Percentiles rank a stretch among this genome's conserved stretches.
phyloP scores from a whole-genome alignment of 2,797 vertebrate genomes.

The Acrossocheilus wenchowensis region DNA sequence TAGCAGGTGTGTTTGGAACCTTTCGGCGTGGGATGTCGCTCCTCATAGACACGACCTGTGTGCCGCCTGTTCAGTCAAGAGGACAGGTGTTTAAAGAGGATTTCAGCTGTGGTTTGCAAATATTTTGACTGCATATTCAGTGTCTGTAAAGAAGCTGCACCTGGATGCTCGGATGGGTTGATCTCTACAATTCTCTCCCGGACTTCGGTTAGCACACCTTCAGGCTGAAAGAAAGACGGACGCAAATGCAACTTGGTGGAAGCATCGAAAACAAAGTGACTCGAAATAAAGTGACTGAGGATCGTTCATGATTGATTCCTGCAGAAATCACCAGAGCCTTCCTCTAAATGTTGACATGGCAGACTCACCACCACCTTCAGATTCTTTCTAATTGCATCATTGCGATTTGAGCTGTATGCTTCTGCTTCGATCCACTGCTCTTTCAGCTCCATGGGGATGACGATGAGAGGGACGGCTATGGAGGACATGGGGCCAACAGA shows the following conservation, averaged over 20 bases:
- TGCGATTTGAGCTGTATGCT: slow-evolving; percentile 47
- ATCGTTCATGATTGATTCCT: background rate
- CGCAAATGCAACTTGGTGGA: background rate
- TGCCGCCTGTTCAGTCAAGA: slow-evolving; percentile 70
- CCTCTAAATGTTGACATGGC: background rate
- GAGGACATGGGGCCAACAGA: slow-evolving; percentile 63
- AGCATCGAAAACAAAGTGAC: background rate
- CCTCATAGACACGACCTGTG: slow-evolving; percentile 73
- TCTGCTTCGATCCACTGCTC: slow-evolving; percentile 76
- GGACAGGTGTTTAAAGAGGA: background rate
- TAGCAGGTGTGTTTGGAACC: slow-evolving; percentile 79
- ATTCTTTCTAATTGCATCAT: slow-evolving; percentile 77
- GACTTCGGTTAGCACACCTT: slow-evolving; percentile 53
- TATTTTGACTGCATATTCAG: background rate
- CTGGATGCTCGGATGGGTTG: slow-evolving; percentile 44
- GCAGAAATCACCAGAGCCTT: background rate
- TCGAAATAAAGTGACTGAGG: background rate
- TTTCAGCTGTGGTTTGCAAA: background rate
- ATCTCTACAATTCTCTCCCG: slow-evolving; percentile 23
- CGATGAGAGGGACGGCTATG: slow-evolving; percentile 67
- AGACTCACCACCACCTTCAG: slow-evolving; percentile 81
- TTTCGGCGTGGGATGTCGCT: slow-evolving; percentile 71
- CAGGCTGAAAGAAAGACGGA: slow-evolving; percentile 39
- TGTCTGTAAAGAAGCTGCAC: slow-evolving; percentile 10
- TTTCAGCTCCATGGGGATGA: slow-evolving; percentile 76